Conservation (phyloP, 2,797 vertebrate species). For the Ibycter americanus region DNA sequence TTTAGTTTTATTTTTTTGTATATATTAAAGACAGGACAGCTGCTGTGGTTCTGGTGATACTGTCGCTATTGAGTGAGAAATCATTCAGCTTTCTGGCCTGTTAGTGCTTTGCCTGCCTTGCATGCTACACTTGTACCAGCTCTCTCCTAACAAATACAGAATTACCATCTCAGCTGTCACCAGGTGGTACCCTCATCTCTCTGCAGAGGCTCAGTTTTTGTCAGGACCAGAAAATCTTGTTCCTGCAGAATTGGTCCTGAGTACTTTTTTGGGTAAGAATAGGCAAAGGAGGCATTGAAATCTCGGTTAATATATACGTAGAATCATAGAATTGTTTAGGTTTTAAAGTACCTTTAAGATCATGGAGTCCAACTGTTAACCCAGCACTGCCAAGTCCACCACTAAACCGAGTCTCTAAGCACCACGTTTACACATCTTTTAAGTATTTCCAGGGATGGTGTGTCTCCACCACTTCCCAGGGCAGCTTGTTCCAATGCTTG, state of each 20-base stretch:
- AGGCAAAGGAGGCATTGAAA: background rate
- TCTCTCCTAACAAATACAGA: background rate
- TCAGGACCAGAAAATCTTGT: background rate
- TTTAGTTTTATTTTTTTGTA: no score
- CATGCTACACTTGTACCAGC: rapidly evolving
- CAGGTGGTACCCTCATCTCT: no score
- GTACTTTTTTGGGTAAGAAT: background rate
- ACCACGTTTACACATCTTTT: no score
- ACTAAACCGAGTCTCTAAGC: no score
- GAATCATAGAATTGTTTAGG: background rate
- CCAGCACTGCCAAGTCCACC: background rate
- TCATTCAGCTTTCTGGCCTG: background rate
- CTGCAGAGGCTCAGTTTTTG: background rate
- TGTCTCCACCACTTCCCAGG: no score
- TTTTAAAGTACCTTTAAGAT: background rate
- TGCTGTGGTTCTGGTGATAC: background rate
- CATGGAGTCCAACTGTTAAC: background rate
- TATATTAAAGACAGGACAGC: background rate
- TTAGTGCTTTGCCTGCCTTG: no score
- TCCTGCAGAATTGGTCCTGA: background rate
- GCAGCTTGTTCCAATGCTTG: no score
- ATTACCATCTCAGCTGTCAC: background rate
- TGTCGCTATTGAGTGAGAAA: background rate
- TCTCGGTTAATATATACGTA: background rate
- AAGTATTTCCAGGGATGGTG: no score